A percentile compares a stretch with the other conserved stretches of the same genome.
phyloP scores from a whole-genome alignment of 2,113 vertebrate genomes.

The Bagarius yarrelli region DNA sequence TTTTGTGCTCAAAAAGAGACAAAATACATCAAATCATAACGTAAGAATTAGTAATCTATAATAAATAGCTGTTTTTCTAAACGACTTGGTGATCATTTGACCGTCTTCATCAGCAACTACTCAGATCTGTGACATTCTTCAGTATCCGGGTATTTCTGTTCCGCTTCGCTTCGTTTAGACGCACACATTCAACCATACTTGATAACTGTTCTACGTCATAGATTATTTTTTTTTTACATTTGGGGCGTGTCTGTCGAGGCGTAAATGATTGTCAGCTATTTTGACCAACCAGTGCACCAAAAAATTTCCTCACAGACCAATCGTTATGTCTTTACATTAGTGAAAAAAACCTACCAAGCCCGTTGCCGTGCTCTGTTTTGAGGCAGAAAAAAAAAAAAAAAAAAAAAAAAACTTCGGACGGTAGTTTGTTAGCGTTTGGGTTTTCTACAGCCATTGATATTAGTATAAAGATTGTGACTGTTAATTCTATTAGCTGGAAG shows the following conservation, averaged over 20 bases:
- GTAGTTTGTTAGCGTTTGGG: slow-evolving; percentile 36
- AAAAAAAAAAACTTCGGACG: slow-evolving; percentile 50
- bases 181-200: slow-evolving; percentile 25
- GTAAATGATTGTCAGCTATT: slow-evolving; percentile 11
- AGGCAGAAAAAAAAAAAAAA: slow-evolving; percentile 42
- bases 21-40: slow-evolving; percentile 12
- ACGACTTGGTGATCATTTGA: no score
- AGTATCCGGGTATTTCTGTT: slow-evolving; percentile 38
- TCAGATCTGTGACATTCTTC: slow-evolving; percentile 37
- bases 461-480: background rate
- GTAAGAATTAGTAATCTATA: slow-evolving; percentile 14
- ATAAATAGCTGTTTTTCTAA: background rate
- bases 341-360: background rate
- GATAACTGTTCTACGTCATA: slow-evolving; percentile 19
- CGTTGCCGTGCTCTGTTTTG: slow-evolving; percentile 48
- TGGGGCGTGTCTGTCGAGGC: slow-evolving; percentile 18
- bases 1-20: background rate
- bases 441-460: slow-evolving; percentile 1
- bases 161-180: slow-evolving; percentile 27
- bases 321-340: background rate
- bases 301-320: background rate
- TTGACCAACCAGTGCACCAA: background rate
- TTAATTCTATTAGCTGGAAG: background rate
- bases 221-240: slow-evolving; percentile 40
- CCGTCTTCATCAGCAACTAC: background rate